Base-by-base conservation (phyloP, 2,113 vertebrate genomes). In the Amblyopsis rosae region DNA sequence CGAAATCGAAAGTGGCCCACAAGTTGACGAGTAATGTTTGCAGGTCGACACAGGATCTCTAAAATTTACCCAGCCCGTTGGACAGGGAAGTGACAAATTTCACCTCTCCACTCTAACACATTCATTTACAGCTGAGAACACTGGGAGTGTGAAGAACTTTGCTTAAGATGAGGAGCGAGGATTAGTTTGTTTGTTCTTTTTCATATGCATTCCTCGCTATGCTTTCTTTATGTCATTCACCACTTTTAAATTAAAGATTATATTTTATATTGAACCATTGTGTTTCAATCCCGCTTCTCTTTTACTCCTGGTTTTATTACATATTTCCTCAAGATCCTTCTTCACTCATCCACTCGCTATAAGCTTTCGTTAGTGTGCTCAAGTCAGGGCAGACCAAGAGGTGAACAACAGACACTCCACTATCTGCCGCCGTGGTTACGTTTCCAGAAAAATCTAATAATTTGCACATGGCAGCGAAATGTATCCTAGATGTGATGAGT, bases 71-170 rank as follows among this genome's bases (percentile, higher is more conserved):
- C 63, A 86, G 82, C 81, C 80, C 84, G 78, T 53, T 62, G n/a
- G 82, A 77, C 81, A 75, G 8, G 16, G 69, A 77, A 84, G 88
- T 92, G 91, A 83, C 67, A 16, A 82, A 91, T 91, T 92, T 88
- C 84, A 88, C 89, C 82, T 80, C 73, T 86, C n/a, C 55, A 65
- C 84, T 92, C 90, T 87, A 91, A 91, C 90, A 85, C 60, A 77
- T 72, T 80, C 32, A 88, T 89, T 89, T 85, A 75, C 66, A 70
- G 81, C 78, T 75, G 75, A 71, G 82, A 73, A 74, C 77, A 70
- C 62, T 65, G 68, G 33, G 69, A 78, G 82, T 82, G 82, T 79
- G 69, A 79, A 75, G 62, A 62, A 47, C 45, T 69, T 75, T 56
- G 59, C 17, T 15, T 15, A 62, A 19, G 67, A 72, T 50, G 35